Evolutionary conservation across 2,888 invertebrate genomes (phyloP), one percentile per base, ranked within the genome.

Genomic region (Perdita meconis): DNA sequence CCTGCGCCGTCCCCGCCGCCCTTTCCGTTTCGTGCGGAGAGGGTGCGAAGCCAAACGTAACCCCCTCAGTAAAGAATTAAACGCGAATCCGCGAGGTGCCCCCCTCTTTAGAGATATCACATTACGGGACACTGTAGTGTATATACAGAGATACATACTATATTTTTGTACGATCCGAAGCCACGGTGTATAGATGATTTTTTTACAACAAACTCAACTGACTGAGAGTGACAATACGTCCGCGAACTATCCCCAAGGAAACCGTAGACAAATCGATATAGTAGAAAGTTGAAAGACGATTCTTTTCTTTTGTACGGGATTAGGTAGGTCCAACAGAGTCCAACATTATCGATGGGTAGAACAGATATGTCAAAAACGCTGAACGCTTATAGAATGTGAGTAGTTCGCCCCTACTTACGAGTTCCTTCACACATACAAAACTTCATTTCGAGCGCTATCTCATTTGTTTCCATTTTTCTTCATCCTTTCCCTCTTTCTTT

Each of bases 321-420:
- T 86, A 87, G 81, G 78, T 86, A 88, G 86, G 82, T 83, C 66
- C 72, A 68, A 69, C 81, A 82, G 81, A 80, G 65, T 78, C 75
- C 87, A 82, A 81, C 86, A 73, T 89, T 90, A 89, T 81, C 90
- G 87, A 92, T 92, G 92, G 92, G 92, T 90, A 91, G 91, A 85
- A 92, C 91, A 86, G 91, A 92, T 90, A 96, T 96, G 96, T 97
- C 97, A 93, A 97, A 96, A 94, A 96, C 96, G 92, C 95, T 97
- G 93, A 97, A 97, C 94, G 96, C 96, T 92, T 97, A 97, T 93
- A 95, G 97, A 95, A 96, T 97, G 97, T 97, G 94, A 97, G 96
- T 96, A 94, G 77, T 83, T 69, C 53, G 44, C 38, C 69, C 75
- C 75, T 75, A 67, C 57, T 72, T 70, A 78, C 72, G 34, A 66